These are phyloP conservation scores for Zosterops hypoxanthus DNA, from an alignment of 2,113 vertebrate species.

Conservation along the genomic window DNA sequence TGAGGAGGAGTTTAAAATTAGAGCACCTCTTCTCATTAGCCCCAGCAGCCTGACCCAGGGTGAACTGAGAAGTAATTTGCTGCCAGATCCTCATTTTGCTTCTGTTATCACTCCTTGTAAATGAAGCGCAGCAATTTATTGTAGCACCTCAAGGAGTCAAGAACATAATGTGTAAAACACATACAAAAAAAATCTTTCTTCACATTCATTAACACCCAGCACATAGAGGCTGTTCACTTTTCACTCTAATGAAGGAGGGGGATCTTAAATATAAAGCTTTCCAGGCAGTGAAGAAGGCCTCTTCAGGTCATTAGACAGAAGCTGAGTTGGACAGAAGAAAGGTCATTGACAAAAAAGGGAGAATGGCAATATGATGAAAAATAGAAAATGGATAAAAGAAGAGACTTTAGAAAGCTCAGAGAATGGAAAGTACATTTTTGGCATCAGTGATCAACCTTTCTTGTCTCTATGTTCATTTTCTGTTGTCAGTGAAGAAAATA, in stretches of 20 bases:
- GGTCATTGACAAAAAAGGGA: slow-evolving; percentile 81
- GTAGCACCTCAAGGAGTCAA: slow-evolving; percentile 92
- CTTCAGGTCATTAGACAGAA: slow-evolving; percentile 82
- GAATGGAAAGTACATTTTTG: slow-evolving; percentile 78
- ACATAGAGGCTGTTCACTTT: slow-evolving; percentile 80
- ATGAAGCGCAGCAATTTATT: slow-evolving; percentile 85
- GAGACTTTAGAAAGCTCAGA: slow-evolving; percentile 67
- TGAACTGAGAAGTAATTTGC: slow-evolving; percentile 85
- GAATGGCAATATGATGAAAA: slow-evolving; percentile 74
- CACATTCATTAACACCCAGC: slow-evolving; percentile 89
- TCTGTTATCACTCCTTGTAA: slow-evolving; percentile 84
- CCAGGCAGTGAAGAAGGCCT: slow-evolving; percentile 78
- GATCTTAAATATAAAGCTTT: slow-evolving; percentile 84
- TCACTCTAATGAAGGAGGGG: slow-evolving; percentile 81
- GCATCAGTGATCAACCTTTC: slow-evolving; percentile 73
- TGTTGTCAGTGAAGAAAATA: slow-evolving; percentile 77
- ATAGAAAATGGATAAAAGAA: slow-evolving; percentile 80
- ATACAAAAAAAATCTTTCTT: slow-evolving; percentile 86
- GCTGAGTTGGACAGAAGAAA: slow-evolving; percentile 79
- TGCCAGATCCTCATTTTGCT: slow-evolving; percentile 83
- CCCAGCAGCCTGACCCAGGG: slow-evolving; percentile 82
- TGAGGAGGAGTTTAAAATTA: slow-evolving; percentile 87
- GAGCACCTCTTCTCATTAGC: slow-evolving; percentile 86
- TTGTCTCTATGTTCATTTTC: slow-evolving; percentile 78
- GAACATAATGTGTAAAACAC: slow-evolving; percentile 91